Conservation (phyloP, 2,888 invertebrate genomes). For the Drosophila pseudotakahashii region DNA sequence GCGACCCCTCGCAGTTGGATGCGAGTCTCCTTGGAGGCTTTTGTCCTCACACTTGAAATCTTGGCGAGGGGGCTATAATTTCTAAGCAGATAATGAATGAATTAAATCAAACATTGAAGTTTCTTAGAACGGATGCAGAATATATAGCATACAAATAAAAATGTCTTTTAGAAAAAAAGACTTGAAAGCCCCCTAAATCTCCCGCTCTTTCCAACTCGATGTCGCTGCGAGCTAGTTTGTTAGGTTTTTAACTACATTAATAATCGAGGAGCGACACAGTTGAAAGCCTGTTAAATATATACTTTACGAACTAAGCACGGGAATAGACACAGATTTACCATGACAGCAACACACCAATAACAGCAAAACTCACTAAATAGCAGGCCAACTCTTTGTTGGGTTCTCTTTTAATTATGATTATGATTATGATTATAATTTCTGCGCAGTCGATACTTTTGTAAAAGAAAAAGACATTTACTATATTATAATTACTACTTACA, state of each 20-base stretch:
- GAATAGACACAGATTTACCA: slow-evolving; percentile 5
- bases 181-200: neutral
- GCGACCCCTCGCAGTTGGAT: neutral
- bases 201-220: neutral
- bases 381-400: neutral
- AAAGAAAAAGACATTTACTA: slow-evolving; percentile 69
- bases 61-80: neutral
- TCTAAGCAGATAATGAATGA: neutral
- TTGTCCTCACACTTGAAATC: neutral
- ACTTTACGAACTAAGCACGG: slow-evolving; percentile 19
- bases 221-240: slow-evolving; percentile 4
- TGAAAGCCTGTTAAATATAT: slow-evolving; percentile 1
- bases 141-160: slow-evolving; percentile 1
- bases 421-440: slow-evolving; percentile 21
- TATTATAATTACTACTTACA: slow-evolving; percentile 37
- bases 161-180: neutral
- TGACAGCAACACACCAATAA: slow-evolving; percentile 11
- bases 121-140: too few species aligned
- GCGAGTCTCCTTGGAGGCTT: neutral
- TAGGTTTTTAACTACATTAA: slow-evolving; percentile 23
- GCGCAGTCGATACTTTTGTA: slow-evolving; percentile 35
- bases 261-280: slow-evolving; percentile 4
- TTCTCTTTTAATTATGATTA: slow-evolving; percentile 2
- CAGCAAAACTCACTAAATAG: slow-evolving; percentile 2
- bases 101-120: neutral